phyloP scores from a whole-genome alignment of 2,797 vertebrate genomes.

The Phaenicophaeus curvirostris region DNA sequence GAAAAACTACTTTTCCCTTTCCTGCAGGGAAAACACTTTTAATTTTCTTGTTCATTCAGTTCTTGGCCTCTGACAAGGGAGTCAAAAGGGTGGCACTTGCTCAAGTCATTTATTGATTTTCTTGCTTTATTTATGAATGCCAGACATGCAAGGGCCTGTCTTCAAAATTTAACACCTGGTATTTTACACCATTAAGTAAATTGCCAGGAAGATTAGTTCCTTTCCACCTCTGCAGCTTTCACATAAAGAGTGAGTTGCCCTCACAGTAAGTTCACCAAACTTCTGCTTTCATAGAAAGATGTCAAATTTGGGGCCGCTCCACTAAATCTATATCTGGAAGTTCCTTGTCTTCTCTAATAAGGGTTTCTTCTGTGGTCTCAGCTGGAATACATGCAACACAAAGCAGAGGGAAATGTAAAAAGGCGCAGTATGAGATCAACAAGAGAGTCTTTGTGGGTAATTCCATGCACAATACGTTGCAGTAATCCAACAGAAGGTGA shows the following conservation, averaged over 20 bases:
- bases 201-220: background rate
- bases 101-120: slow-evolving; percentile 56
- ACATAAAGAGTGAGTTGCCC: background rate
- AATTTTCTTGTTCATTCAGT: slow-evolving; percentile 51
- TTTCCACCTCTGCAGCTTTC: slow-evolving; percentile 15
- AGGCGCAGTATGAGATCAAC: background rate
- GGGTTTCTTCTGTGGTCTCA: background rate
- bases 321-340: background rate
- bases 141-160: slow-evolving; percentile 16
- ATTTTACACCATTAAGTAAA: slow-evolving; percentile 55
- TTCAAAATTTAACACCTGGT: slow-evolving; percentile 48
- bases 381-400: background rate
- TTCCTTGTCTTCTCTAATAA: background rate
- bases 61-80: slow-evolving; percentile 42
- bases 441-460: background rate
- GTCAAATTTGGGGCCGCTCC: background rate
- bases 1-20: slow-evolving; percentile 15
- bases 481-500: background rate
- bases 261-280: background rate
- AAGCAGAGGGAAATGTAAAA: background rate
- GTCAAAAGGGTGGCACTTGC: slow-evolving; percentile 37
- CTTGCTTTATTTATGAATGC: slow-evolving; percentile 58
- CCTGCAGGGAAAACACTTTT: slow-evolving; percentile 30
- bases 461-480: background rate
- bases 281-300: background rate